Conservation (phyloP, 2,113 vertebrate species). For the Hippocampus barbouri region DNA sequence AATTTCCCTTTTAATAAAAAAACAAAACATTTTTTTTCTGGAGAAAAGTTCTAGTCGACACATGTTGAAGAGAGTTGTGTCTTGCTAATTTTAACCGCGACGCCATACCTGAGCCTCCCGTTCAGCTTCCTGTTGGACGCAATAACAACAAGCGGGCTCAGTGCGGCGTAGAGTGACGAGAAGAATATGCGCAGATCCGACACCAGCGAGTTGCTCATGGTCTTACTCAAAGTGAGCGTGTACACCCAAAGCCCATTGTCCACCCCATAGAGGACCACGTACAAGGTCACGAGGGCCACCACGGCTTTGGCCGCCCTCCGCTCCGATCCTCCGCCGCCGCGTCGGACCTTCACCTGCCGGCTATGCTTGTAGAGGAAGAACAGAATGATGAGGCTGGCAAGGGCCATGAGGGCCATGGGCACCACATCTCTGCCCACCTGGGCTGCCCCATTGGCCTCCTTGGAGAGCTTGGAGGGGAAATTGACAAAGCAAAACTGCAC, state of each 20-base stretch:
- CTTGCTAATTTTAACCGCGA: slow-evolving; percentile 33
- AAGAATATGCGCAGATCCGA: slow-evolving; percentile 74
- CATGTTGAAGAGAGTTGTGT: slow-evolving; percentile 16
- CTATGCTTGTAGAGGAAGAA: slow-evolving; percentile 70
- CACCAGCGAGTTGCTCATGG: slow-evolving; percentile 61
- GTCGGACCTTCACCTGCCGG: slow-evolving; percentile 56
- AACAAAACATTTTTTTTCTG: not conserved
- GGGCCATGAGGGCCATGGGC: slow-evolving; percentile 70
- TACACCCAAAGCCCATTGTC: slow-evolving; percentile 76
- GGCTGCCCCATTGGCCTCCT: slow-evolving; percentile 52
- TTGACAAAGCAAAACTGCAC: slow-evolving; percentile 63
- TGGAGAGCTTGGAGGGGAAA: slow-evolving; percentile 60
- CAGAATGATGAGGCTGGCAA: slow-evolving; percentile 67
- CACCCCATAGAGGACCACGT: slow-evolving; percentile 67
- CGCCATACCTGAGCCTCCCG: slow-evolving; percentile 44
- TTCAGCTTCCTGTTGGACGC: slow-evolving; percentile 71
- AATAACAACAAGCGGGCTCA: slow-evolving; percentile 72
- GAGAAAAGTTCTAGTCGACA: not conserved
- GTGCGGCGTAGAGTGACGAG: slow-evolving; percentile 67
- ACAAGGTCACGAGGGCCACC: slow-evolving; percentile 65
- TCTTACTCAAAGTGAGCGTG: slow-evolving; percentile 63
- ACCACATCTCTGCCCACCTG: slow-evolving; percentile 70
- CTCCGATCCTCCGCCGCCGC: slow-evolving; percentile 38
- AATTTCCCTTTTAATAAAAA: no score
- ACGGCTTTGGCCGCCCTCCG: slow-evolving; percentile 67